Conservation (phyloP, 2,797 vertebrate species). For the Channallabes apus region DNA sequence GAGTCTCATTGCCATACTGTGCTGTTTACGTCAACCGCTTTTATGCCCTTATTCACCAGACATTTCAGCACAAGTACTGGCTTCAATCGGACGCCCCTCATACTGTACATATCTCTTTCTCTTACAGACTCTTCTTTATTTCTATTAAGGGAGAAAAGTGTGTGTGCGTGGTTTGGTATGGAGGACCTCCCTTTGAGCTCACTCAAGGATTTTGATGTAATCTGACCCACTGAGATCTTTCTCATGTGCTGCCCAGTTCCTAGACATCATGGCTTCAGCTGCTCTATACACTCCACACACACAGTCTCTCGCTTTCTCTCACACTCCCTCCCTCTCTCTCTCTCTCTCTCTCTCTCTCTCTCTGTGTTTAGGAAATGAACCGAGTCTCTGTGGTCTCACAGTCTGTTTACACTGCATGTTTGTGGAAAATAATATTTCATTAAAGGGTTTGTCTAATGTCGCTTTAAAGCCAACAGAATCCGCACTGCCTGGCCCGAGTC, state of each 20-base stretch:
- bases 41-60: no score
- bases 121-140: not conserved
- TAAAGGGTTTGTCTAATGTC: not conserved
- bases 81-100: no score
- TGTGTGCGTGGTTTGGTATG: not conserved
- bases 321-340: no score
- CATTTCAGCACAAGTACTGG: no score
- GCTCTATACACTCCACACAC: not conserved
- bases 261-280: constrained; percentile 32
- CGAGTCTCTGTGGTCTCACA: not conserved
- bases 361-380: constrained; percentile 3
- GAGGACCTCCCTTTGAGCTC: constrained; percentile 13
- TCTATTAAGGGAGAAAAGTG: not conserved
- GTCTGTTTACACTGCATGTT: constrained; percentile 17
- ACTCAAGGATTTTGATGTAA: constrained; percentile 44
- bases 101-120: no score
- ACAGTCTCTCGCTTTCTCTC: not conserved
- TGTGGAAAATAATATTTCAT: constrained; percentile 8
- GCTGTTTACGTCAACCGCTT: no score
- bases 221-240: constrained; percentile 26
- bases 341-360: no score
- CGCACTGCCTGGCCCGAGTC: not conserved
- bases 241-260: constrained; percentile 40
- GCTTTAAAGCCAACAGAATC: not conserved
- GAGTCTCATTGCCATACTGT: no score